phyloP scores from a whole-genome alignment of 2,113 vertebrate species.

The Pterocles orientalis region DNA sequence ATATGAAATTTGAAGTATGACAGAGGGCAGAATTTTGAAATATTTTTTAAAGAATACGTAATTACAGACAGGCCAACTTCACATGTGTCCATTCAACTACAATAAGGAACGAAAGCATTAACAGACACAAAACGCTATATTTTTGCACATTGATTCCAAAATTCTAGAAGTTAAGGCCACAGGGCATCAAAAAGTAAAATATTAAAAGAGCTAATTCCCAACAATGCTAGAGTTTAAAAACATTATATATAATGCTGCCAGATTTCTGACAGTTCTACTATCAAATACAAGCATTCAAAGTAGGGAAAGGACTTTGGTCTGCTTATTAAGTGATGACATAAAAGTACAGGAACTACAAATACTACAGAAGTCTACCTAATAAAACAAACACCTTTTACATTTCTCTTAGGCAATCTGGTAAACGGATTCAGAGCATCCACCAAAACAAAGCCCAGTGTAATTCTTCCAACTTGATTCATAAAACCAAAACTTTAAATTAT shows the following conservation, averaged over 20 bases:
- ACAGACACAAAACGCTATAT: background rate
- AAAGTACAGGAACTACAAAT: background rate
- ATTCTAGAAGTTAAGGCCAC: background rate
- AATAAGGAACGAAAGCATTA: background rate
- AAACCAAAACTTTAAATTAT: background rate
- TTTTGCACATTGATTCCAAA: background rate
- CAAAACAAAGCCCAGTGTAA: background rate
- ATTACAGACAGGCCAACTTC: background rate
- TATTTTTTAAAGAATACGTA: background rate
- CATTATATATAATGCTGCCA: rapidly evolving
- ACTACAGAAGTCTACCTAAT: background rate
- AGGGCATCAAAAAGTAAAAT: background rate
- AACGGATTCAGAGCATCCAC: background rate
- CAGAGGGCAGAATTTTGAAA: background rate
- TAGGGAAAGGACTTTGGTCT: background rate
- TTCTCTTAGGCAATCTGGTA: background rate
- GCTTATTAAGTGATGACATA: background rate
- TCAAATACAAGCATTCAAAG: rapidly evolving
- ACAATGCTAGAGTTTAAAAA: background rate
- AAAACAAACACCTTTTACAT: background rate
- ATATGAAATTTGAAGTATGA: background rate
- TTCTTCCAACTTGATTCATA: background rate
- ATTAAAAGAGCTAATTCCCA: background rate
- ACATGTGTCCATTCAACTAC: background rate
- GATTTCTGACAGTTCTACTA: background rate